These are phyloP conservation scores for Semotilus atromaculatus DNA, from an alignment of 2,797 vertebrate species.

Conservation along the genomic window DNA sequence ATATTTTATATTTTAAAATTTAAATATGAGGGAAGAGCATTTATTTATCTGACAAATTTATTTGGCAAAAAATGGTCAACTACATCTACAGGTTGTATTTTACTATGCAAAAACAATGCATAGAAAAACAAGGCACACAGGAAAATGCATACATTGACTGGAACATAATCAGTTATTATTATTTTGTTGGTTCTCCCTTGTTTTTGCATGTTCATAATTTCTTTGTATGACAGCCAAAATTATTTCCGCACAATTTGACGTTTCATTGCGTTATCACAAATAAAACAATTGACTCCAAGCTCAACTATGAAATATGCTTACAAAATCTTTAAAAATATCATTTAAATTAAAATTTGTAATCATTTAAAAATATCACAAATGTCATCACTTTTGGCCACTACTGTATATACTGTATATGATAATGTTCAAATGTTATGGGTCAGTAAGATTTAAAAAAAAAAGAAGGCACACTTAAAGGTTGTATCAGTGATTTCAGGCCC, in stretches of 20 bases:
- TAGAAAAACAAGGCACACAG: background rate
- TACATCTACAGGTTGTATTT: background rate
- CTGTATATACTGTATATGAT: no score
- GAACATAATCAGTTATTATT: background rate
- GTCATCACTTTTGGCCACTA: background rate
- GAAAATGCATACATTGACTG: background rate
- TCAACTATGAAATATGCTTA: no score
- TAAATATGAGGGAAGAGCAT: no score
- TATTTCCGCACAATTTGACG: no score
- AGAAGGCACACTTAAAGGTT: rapidly evolving
- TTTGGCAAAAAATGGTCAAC: background rate
- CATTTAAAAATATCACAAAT: no score
- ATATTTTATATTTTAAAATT: no score
- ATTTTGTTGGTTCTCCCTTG: background rate
- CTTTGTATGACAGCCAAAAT: background rate
- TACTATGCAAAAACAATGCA: background rate
- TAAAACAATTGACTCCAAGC: no score
- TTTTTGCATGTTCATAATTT: background rate
- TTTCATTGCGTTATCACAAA: no score
- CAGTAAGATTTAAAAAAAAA: background rate
- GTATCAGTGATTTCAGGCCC: no score
- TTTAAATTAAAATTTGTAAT: no score
- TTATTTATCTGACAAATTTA: background rate
- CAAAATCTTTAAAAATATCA: no score
- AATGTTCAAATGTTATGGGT: background rate